Evolutionary conservation across 2,113 vertebrate species (phyloP).

Genomic region (Pelecanoides urinatrix): DNA sequence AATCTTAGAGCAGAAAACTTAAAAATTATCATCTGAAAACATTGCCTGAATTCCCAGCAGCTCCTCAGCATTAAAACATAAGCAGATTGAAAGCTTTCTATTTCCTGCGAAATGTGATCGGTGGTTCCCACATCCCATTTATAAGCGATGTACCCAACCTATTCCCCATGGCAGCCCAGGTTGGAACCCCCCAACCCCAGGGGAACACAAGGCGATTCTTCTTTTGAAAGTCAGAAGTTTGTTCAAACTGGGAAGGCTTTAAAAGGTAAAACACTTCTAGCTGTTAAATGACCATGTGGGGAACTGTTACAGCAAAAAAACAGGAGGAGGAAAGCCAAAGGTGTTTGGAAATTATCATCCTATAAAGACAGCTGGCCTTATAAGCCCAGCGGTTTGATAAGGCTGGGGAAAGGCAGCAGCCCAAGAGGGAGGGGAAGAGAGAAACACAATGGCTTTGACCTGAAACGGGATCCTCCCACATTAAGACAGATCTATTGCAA

Average conservation of each 20-base stretch:
- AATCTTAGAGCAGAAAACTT: background rate
- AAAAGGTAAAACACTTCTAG: background rate
- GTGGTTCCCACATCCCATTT: background rate
- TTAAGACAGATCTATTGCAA: no score
- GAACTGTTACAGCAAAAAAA: background rate
- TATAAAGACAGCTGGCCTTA: background rate
- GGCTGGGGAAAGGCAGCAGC: background rate
- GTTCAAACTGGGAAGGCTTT: background rate
- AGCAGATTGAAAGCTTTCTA: background rate
- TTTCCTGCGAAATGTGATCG: background rate
- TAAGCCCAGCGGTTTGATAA: background rate
- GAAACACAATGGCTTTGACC: background rate
- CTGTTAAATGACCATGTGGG: background rate
- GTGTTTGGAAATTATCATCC: background rate
- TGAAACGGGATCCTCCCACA: background rate
- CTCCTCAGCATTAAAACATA: slow-evolving; percentile 13
- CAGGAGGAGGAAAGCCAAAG: background rate
- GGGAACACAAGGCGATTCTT: background rate
- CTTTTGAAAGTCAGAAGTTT: background rate
- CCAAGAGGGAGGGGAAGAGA: background rate
- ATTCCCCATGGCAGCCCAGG: background rate
- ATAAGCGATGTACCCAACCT: background rate
- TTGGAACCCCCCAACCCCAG: background rate
- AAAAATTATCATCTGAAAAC: background rate
- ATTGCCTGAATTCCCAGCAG: background rate